Base-by-base conservation (phyloP, 2,888 invertebrate genomes). In the Byasa hedistus region DNA sequence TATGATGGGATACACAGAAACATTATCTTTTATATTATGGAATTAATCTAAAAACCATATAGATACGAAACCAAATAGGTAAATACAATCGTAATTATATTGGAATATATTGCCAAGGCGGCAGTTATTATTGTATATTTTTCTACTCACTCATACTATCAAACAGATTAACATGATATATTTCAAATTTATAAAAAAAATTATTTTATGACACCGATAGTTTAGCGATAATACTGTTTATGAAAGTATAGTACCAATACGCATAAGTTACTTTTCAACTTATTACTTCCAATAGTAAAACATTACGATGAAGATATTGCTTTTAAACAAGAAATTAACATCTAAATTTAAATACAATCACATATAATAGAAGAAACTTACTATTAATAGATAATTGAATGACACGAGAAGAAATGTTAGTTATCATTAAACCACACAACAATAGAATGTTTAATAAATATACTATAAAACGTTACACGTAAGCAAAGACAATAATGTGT, bases 401-500 rank as follows among this genome's bases (percentile, higher is more conserved):
- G 60, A 71, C 75, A 66, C 71, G 70, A 39, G 39, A 76, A 68
- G 69, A 75, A 73, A 71, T 68, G 71, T 70, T 75, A 75, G 71
- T 71, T 71, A 70, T 71, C 71, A 69, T 69, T 64, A 71, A 68
- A 68, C 65, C 65, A 64, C 65, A 65, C 68, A 68, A 68, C 63
- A 66, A 68, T 64, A 57, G 60, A 62, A 66, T 70, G 68, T 69
- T 68, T 59, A 68, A 60, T 66, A 67, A 68, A 58, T 39, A 57
- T 70, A 69, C 59, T 72, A 68, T 72, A 70, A 70, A 75, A 75
- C 69, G 73, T 82, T 79, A 87, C 80, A 85, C 73, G 71, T 77
- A 89, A 86, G 87, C 86, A 82, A 86, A 84, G 76, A 84, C 79
- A 79, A 83, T 84, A 79, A 85, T 75, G 83, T 79, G 83, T 19